Evolutionary conservation across 35 echinoderm and acorn worm species (phyloP).

Genomic region (Apostichopus californicus): DNA sequence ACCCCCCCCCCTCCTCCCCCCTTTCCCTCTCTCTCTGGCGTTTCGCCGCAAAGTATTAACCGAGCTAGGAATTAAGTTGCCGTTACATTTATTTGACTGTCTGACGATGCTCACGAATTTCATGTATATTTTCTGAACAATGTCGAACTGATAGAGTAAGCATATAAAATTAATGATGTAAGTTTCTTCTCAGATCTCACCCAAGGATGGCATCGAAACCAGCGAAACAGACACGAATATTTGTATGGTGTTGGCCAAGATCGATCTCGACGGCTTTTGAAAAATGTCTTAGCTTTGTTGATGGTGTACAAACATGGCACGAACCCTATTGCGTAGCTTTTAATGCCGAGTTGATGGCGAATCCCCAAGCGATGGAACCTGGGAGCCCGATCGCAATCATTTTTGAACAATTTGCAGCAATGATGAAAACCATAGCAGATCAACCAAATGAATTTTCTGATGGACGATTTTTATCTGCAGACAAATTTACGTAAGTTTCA

Average conservation of each 20-base stretch:
- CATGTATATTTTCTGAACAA: too few species aligned
- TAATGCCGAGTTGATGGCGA: neutral
- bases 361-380: neutral
- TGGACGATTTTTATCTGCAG: neutral
- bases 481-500: neutral
- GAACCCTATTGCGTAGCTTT: constrained; percentile 63
- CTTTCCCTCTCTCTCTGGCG: too few species aligned
- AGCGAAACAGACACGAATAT: constrained; percentile 44
- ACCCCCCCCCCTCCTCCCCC: too few species aligned
- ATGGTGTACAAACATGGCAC: constrained; percentile 48
- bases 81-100: too few species aligned
- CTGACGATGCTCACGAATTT: too few species aligned
- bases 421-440: neutral
- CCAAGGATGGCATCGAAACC: neutral
- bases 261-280: constrained; percentile 77
- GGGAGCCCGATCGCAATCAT: neutral
- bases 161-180: too few species aligned
- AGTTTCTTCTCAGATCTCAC: neutral
- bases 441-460: constrained; percentile 24
- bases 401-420: constrained; percentile 11
- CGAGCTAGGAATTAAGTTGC: too few species aligned
- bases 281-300: constrained; percentile 52
- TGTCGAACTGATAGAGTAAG: too few species aligned
- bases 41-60: too few species aligned
- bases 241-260: constrained; percentile 71